Conservation (phyloP, 2,888 invertebrate species). For the Dysmachus trigonus region DNA sequence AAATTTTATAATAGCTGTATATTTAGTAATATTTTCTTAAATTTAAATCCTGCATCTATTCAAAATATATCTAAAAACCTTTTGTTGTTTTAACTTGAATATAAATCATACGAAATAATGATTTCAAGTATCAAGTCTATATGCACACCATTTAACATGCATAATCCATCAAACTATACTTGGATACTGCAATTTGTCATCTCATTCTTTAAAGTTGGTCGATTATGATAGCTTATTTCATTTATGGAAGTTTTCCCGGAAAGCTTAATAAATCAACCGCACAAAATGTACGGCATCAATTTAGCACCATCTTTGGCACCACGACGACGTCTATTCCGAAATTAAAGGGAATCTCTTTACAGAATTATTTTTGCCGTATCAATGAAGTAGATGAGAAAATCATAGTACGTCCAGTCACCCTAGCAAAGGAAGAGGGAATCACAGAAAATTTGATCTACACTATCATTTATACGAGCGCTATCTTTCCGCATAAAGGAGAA, state of each 20-base stretch:
- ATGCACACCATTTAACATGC: not conserved
- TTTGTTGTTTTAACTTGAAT: not conserved
- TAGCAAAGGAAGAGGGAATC: not conserved
- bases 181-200: not conserved
- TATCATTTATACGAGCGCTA: slow-evolving; percentile 6
- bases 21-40: no score
- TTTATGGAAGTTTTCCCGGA: not conserved
- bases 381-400: not conserved
- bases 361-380: not conserved
- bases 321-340: not conserved
- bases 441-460: slow-evolving; percentile 16
- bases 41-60: no score
- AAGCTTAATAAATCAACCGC: not conserved
- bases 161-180: not conserved
- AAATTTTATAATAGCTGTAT: no score
- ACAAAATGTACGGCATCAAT: not conserved
- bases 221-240: not conserved
- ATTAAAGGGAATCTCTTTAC: not conserved
- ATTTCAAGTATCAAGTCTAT: not conserved
- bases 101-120: no score
- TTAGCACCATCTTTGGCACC: not conserved
- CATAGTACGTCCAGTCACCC: not conserved
- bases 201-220: not conserved
- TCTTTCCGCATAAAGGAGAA: slow-evolving; percentile 11
- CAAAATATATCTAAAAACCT: no score